Base-by-base conservation (phyloP, 2,797 vertebrate species). In the Hemitrygon akajei region DNA sequence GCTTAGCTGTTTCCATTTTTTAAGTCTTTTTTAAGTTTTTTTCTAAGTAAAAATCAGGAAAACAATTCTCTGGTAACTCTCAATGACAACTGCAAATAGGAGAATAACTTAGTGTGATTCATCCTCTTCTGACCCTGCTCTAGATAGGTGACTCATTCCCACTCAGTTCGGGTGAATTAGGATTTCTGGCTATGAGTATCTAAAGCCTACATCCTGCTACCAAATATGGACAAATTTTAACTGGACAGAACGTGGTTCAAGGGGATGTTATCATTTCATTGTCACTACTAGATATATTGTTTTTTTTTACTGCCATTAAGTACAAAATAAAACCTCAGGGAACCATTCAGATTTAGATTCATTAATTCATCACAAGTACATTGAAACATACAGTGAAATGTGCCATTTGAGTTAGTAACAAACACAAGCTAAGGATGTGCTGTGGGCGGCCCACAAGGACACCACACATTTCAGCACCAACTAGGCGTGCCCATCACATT, bases 111-210 rank as follows among this genome's bases (percentile, higher is more conserved):
- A 69, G 60, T 69, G 60, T 89, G 86, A 89, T 34, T 89, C 86
- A 69, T n/a, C n/a, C 63, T 69, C n/a, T 89, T 89, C 60, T 34
- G 12, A n/a, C 60, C 86, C 63, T 89, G 66, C 63, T 89, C 86
- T n/a, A 10, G 86, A 20, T 66, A 69, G 63, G n/a, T 69, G 86
- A 89, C 86, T 89, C 86, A 89, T 89, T 37, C n/a, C n/a, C 20
- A 34, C 20, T 89, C 56, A n/a, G 60, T 89, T 63, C 37, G 4
- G 20, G 60, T 37, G 86, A 63, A 47, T 60, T 47, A 47, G 80
- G 37, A 58, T 86, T 84, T 84, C 81, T 60, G 7, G 27, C 4
- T 69, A 6, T 69, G 60, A 69, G n/a, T 14, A 89, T 22, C 37
- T 69, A 60, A 63, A 58, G 47, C 47, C 27, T 30, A 58, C 56